Evolutionary conservation across 2,113 vertebrate species (phyloP).

Genomic region (Halcyon senegalensis): DNA sequence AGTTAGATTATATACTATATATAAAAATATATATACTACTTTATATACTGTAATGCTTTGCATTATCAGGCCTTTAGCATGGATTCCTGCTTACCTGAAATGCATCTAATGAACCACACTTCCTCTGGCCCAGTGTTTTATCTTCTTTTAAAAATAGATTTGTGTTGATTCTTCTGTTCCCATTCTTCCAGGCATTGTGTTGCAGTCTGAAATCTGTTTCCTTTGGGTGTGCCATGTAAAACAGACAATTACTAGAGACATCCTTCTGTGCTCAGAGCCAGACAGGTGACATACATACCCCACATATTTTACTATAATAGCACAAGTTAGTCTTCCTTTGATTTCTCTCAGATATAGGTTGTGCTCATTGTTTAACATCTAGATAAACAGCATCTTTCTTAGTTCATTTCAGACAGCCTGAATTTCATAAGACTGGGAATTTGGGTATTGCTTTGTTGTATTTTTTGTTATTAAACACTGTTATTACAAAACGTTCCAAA

Average conservation of each 20-base stretch:
- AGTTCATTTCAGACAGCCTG: background rate
- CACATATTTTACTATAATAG: background rate
- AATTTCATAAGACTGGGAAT: background rate
- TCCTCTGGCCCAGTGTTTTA: background rate
- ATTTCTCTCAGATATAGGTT: background rate
- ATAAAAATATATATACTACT: too few species aligned
- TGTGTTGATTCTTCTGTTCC: background rate
- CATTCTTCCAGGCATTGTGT: background rate
- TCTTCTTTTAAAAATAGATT: background rate
- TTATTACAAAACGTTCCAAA: background rate
- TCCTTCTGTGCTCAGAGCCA: background rate
- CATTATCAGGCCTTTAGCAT: background rate
- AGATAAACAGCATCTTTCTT: background rate
- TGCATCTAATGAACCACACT: accelerated
- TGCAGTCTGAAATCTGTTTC: background rate
- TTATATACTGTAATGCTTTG: background rate
- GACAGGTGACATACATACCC: background rate
- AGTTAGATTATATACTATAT: too few species aligned
- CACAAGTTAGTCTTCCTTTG: background rate
- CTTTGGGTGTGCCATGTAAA: background rate
- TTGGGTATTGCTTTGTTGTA: background rate
- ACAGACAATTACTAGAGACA: background rate
- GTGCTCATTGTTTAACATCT: background rate
- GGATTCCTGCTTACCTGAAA: background rate
- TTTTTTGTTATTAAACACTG: background rate